These are phyloP conservation scores for Archips xylosteana DNA, from an alignment of 2,888 invertebrate species.

Conservation along the genomic window DNA sequence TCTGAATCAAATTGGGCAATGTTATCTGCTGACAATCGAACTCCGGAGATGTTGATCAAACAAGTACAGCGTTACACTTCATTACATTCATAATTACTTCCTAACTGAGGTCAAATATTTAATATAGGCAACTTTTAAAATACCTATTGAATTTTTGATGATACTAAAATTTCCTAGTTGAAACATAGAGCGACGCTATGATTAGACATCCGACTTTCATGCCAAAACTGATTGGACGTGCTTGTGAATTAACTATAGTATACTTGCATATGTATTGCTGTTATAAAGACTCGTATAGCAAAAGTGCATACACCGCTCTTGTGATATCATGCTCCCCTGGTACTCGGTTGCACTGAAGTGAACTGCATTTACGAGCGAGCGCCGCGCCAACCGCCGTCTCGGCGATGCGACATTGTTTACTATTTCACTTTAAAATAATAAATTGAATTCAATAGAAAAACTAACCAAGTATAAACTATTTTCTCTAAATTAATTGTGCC, in stretches of 20 bases:
- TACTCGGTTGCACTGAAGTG: conserved; percentile 66
- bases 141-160: neutral
- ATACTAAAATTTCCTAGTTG: neutral
- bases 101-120: neutral
- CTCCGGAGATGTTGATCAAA: conserved; percentile 62
- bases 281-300: conserved; percentile 26
- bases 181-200: neutral
- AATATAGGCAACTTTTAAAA: neutral
- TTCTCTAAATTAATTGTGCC: neutral
- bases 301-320: conserved; percentile 62
- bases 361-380: conserved; percentile 64
- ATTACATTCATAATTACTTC: neutral
- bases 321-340: conserved; percentile 65
- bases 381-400: conserved; percentile 22
- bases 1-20: conserved; percentile 63
- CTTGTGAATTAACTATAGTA: conserved; percentile 3
- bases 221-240: conserved; percentile 5
- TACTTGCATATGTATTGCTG: neutral
- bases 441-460: neutral
- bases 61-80: conserved; percentile 46
- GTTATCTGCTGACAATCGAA: conserved; percentile 51
- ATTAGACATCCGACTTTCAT: conserved; percentile 7
- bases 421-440: conserved; percentile 2
- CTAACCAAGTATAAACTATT: neutral
- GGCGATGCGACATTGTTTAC: conserved; percentile 18